Percentiles rank a stretch among this genome's conserved stretches.
phyloP scores from a whole-genome alignment of 1,140 invertebrate species.

The Tribolium madens region DNA sequence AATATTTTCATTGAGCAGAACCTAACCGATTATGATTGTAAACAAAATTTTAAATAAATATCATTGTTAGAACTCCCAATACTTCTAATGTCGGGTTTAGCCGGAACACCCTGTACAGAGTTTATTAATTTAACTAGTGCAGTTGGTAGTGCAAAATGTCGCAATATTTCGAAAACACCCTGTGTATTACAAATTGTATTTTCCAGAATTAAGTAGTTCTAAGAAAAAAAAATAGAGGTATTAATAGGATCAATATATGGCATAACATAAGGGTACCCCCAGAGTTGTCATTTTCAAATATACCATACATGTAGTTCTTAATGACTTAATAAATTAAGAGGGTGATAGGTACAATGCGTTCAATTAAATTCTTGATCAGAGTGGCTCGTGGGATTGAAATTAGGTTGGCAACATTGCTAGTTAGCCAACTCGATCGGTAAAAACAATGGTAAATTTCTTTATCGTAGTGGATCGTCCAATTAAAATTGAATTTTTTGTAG shows the following conservation, averaged over 20 bases:
- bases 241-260: neutral
- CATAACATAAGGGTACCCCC: neutral
- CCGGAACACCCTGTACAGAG: no score
- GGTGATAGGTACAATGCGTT: neutral
- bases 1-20: no score
- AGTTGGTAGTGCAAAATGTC: no score
- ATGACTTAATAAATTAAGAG: neutral
- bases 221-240: neutral
- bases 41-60: no score
- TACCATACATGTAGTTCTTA: neutral
- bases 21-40: no score
- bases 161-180: no score
- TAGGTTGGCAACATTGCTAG: no score
- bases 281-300: neutral
- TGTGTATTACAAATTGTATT: no score
- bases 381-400: neutral
- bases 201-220: no score
- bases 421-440: neutral
- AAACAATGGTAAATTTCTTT: neutral
- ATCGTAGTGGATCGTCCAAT: neutral
- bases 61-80: no score
- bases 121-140: no score
- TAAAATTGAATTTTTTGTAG: neutral
- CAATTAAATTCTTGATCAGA: neutral
- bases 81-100: no score